Evolutionary conservation across 2,797 vertebrate species (phyloP).

Genomic region (Rousettus madagascariensis): DNA sequence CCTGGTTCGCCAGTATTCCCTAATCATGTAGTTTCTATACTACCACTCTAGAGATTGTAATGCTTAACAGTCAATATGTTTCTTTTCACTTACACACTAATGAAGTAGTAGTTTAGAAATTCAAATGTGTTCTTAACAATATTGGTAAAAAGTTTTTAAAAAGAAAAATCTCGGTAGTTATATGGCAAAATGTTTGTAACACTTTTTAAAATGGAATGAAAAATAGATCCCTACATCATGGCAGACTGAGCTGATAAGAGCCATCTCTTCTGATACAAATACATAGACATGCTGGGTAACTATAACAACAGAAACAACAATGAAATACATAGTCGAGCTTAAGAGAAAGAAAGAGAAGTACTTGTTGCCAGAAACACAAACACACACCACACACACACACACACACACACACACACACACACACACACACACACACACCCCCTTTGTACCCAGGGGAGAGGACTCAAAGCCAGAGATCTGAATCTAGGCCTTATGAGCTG

Average conservation of each 20-base stretch:
- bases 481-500: neutral
- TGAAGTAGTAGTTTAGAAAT: conserved; percentile 29
- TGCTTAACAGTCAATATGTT: neutral
- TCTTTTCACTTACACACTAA: neutral
- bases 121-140: neutral
- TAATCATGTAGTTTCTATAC: neutral
- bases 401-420: too few species aligned
- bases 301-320: conserved; percentile 3
- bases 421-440: too few species aligned
- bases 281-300: neutral
- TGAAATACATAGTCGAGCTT: neutral
- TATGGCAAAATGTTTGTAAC: neutral
- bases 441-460: neutral
- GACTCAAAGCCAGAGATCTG: neutral
- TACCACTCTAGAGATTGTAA: neutral
- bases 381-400: too few species aligned
- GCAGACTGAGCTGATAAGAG: neutral
- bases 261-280: neutral
- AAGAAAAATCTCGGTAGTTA: neutral
- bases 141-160: neutral
- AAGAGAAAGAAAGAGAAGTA: neutral
- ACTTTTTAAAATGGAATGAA: conserved; percentile 12
- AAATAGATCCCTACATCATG: neutral
- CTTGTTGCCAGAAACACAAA: neutral
- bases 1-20: neutral